phyloP scores from a whole-genome alignment of 2,113 vertebrate genomes.

The Madoqua kirkii region DNA sequence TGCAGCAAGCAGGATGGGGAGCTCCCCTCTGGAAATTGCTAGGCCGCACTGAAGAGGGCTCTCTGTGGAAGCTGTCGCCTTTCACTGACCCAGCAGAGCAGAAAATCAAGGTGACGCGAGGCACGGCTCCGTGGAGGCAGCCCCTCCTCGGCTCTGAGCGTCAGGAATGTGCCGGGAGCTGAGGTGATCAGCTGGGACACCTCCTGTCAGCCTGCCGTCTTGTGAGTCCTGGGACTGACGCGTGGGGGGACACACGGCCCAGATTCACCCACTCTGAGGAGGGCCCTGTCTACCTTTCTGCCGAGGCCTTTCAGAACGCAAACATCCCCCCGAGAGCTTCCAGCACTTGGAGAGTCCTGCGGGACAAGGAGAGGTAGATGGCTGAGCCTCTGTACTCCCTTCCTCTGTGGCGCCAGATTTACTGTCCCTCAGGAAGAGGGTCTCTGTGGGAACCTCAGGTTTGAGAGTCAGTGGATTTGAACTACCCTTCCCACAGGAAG shows the following conservation, averaged over 20 bases:
- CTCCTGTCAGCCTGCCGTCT: not conserved
- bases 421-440: not conserved
- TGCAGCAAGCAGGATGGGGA: not conserved
- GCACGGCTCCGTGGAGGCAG: not conserved
- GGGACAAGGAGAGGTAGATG: not conserved
- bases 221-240: not conserved
- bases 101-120: conserved; percentile 30
- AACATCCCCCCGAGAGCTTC: no score
- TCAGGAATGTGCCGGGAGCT: not conserved
- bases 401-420: not conserved
- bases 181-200: not conserved
- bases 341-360: not conserved
- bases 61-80: not conserved
- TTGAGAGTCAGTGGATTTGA: not conserved
- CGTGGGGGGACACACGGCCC: no score
- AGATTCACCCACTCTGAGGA: not conserved
- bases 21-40: not conserved
- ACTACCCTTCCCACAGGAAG: not conserved
- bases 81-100: conserved; percentile 36
- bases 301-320: not conserved
- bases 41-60: conserved; percentile 25
- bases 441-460: not conserved
- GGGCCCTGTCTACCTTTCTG: not conserved
- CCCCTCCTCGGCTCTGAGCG: not conserved
- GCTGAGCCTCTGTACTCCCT: not conserved